Evolutionary conservation across 1,140 invertebrate genomes (phyloP).

Genomic region (Eubasilissa regina): DNA sequence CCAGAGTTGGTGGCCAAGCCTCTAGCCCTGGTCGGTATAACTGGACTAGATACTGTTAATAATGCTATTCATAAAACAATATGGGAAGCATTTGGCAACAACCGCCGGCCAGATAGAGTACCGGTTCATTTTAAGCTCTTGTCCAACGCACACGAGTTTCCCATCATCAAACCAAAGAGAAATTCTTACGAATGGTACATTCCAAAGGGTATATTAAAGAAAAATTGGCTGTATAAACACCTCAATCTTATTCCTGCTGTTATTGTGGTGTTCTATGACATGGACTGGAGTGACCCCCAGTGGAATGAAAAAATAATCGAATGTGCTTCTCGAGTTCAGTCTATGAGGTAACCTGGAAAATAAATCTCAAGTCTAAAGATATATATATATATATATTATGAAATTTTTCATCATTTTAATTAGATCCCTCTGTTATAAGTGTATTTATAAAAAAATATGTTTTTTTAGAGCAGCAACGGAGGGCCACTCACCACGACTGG

Average conservation of each 20-base stretch:
- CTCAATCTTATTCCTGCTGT: constrained; percentile 91
- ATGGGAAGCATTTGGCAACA: constrained; percentile 93
- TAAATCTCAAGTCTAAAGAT: too few species aligned
- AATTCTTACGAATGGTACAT: constrained; percentile 96
- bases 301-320: constrained; percentile 97
- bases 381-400: too few species aligned
- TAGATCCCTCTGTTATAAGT: too few species aligned
- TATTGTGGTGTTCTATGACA: constrained; percentile 95
- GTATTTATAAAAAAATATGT: background rate
- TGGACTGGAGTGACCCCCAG: constrained; percentile 95
- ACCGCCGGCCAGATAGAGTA: constrained; percentile 84
- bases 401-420: too few species aligned
- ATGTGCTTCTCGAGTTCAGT: constrained; percentile 91
- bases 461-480: constrained; percentile 69
- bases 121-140: constrained; percentile 89
- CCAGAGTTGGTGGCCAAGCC: constrained; percentile 85
- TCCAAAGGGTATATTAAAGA: constrained; percentile 96
- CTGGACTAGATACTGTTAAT: constrained; percentile 87
- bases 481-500: constrained; percentile 89
- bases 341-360: constrained; percentile 73
- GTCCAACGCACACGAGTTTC: constrained; percentile 87
- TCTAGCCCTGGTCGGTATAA: constrained; percentile 86
- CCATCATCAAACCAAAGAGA: constrained; percentile 91
- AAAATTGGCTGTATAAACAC: constrained; percentile 97
- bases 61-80: constrained; percentile 91